Evolutionary conservation across 2,888 invertebrate species (phyloP).

Genomic region (Litoditis marina): DNA sequence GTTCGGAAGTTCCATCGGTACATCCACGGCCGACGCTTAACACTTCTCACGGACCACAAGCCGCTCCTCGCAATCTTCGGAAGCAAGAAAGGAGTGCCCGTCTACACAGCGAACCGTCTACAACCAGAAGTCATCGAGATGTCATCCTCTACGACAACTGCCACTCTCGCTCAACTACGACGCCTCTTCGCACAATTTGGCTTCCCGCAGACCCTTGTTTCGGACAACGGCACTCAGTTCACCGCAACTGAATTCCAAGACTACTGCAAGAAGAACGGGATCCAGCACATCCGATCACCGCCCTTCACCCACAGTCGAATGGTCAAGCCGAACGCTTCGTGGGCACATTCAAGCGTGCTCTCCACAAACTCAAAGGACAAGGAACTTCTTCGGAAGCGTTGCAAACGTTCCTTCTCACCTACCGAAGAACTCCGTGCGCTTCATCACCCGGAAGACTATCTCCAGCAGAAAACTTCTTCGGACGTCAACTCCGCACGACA

Average conservation of each 20-base stretch:
- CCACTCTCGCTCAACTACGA: no score
- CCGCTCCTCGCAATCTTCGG: conserved; percentile 63
- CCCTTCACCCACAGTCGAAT: conserved; percentile 55
- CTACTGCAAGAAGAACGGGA: conserved; percentile 37
- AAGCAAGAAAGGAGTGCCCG: conserved; percentile 21
- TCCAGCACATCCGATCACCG: conserved; percentile 35
- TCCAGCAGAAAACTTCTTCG: conserved; percentile 2
- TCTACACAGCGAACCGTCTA: conserved; percentile 48
- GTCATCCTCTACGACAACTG: no score
- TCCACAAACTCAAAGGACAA: conserved; percentile 9
- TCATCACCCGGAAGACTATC: no score
- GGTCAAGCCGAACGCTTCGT: conserved; percentile 53
- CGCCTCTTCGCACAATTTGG: no score
- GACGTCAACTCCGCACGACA: background rate
- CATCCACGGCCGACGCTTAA: conserved; percentile 61
- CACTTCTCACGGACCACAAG: conserved; percentile 64
- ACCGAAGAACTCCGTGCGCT: conserved; percentile 21
- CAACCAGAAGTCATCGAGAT: no score
- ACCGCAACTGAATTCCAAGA: conserved; percentile 40
- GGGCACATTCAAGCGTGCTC: conserved; percentile 36
- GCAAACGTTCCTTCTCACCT: conserved; percentile 17
- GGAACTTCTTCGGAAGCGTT: conserved; percentile 7
- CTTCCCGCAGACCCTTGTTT: conserved; percentile 51
- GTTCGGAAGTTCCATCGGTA: conserved; percentile 63
- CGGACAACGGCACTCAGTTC: conserved; percentile 60